phyloP scores from a whole-genome alignment of 2,113 vertebrate species.

The Hippocampus comes region DNA sequence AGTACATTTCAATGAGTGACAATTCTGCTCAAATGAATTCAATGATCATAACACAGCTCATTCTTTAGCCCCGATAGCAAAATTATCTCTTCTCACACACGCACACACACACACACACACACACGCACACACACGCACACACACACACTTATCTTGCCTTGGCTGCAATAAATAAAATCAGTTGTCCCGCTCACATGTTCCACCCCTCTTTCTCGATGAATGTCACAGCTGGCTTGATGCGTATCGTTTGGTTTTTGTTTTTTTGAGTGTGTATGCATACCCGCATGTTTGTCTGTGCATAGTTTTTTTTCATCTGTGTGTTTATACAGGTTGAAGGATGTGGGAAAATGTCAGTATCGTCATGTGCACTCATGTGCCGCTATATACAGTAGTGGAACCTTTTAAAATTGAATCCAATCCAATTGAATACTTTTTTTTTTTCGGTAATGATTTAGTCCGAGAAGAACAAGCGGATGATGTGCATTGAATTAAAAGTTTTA shows the following conservation, averaged over 20 bases:
- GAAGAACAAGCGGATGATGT: background rate
- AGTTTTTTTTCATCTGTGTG: slow-evolving; percentile 6
- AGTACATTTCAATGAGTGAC: background rate
- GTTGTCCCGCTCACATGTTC: background rate
- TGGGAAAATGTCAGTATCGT: background rate
- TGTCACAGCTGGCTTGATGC: slow-evolving; percentile 26
- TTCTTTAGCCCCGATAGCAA: background rate
- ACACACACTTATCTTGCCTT: slow-evolving; percentile 21
- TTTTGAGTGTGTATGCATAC: background rate
- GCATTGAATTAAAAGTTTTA: too few species aligned
- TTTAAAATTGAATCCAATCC: background rate
- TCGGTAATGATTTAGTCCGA: background rate
- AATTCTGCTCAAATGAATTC: background rate
- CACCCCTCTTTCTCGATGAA: background rate
- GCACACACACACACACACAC: too few species aligned
- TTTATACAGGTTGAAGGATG: background rate
- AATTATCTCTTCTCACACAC: slow-evolving; percentile 4
- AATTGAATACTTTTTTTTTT: too few species aligned
- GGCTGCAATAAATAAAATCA: slow-evolving; percentile 14
- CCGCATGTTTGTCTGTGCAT: slow-evolving; percentile 2
- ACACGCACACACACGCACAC: too few species aligned
- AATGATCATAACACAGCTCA: background rate
- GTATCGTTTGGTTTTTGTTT: background rate
- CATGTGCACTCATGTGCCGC: background rate
- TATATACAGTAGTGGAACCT: background rate